Conservation (phyloP, 2,888 invertebrate genomes). For the Meteorus cinctellus region DNA sequence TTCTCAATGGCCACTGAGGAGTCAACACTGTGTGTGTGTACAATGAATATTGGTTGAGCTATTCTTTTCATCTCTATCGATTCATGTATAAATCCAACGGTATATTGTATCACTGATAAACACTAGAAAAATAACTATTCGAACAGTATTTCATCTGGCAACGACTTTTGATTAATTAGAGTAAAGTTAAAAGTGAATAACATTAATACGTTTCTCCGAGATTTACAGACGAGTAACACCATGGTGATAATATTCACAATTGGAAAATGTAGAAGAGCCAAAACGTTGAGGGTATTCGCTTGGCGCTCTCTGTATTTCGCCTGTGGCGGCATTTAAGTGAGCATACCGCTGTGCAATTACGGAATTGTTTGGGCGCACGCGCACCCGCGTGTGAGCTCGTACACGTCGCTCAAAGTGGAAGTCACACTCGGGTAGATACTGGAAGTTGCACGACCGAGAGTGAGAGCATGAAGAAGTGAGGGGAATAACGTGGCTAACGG, state of each 20-base stretch:
- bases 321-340: conserved; percentile 48
- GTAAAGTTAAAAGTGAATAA: no score
- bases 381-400: conserved; percentile 41
- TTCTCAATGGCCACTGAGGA: conserved; percentile 16
- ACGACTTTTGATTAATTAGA: background rate
- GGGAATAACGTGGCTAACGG: background rate
- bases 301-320: background rate
- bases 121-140: conserved; percentile 33
- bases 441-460: conserved; percentile 6
- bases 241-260: conserved; percentile 51
- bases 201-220: background rate
- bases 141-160: conserved; percentile 32
- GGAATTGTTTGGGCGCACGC: conserved; percentile 46
- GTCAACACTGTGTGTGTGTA: background rate
- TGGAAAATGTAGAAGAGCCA: conserved; percentile 43
- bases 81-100: conserved; percentile 14
- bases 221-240: conserved; percentile 39
- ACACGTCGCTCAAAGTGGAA: conserved; percentile 57
- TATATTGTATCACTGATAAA: conserved; percentile 33
- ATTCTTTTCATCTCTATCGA: conserved; percentile 10
- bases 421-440: conserved; percentile 57
- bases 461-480: background rate
- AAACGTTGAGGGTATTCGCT: background rate
- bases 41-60: background rate
- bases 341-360: conserved; percentile 55